Percentiles rank a stretch among this genome's conserved stretches.
Evolutionary conservation across 2,113 vertebrate species (phyloP).

Genomic region (Muntiacus muntjak): DNA sequence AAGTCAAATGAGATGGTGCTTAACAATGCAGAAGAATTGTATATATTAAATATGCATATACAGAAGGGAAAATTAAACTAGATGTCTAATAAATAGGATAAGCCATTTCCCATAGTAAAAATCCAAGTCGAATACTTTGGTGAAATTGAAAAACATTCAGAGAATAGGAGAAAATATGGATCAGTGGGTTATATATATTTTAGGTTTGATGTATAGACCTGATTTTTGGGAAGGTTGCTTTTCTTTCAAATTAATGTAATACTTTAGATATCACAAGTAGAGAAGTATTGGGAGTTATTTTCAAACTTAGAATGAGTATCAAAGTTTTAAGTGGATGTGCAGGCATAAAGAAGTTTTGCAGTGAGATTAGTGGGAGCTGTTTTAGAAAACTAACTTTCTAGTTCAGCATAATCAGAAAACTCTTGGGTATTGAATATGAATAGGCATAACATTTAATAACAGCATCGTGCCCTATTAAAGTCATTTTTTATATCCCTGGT

Average conservation of each 20-base stretch:
- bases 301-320: not conserved
- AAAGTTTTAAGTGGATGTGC: not conserved
- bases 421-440: not conserved
- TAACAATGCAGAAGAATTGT: not conserved
- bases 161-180: not conserved
- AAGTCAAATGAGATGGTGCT: not conserved
- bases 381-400: not conserved
- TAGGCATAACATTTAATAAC: not conserved
- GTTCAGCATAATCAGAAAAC: not conserved
- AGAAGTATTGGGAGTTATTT: not conserved
- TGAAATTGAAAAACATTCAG: not conserved
- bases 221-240: not conserved
- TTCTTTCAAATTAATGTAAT: not conserved
- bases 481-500: not conserved
- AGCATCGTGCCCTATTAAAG: not conserved
- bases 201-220: not conserved
- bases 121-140: not conserved
- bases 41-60: not conserved
- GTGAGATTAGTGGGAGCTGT: not conserved
- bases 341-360: not conserved
- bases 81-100: not conserved
- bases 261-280: not conserved
- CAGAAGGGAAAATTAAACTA: not conserved
- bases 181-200: not conserved
- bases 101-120: conserved; percentile 9